These are phyloP conservation scores for Dicyrtomina minuta DNA, from an alignment of 2,888 invertebrate genomes.

Conservation along the genomic window DNA sequence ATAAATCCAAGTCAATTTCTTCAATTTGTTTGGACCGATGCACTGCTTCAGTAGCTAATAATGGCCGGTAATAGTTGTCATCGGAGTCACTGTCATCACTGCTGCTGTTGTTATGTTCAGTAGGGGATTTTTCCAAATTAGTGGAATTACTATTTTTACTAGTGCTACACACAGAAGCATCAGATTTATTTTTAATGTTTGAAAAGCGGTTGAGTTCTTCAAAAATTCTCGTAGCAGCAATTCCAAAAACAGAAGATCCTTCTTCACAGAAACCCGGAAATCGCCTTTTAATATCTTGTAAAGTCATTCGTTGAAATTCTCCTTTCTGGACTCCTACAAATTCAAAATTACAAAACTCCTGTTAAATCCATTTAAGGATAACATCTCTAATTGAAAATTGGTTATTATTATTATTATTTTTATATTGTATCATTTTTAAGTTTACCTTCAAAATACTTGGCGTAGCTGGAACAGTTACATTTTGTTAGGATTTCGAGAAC, in stretches of 20 bases:
- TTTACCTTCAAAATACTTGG: constrained; percentile 5
- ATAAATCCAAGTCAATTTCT: background rate
- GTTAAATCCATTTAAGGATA: no score
- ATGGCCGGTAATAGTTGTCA: background rate
- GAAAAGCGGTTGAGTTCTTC: background rate
- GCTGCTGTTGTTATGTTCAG: background rate
- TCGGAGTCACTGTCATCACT: background rate
- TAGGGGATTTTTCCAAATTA: no score
- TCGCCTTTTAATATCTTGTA: background rate
- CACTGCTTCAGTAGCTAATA: no score
- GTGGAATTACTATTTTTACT: no score
- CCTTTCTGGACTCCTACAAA: background rate
- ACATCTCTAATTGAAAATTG: no score
- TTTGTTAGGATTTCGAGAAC: background rate
- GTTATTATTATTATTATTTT: background rate
- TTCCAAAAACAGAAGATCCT: background rate
- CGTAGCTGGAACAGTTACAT: background rate
- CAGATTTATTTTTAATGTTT: background rate
- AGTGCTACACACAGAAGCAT: no score
- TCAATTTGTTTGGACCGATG: background rate
- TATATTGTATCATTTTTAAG: no score
- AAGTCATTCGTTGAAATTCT: background rate
- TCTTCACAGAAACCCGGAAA: background rate
- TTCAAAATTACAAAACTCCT: background rate
- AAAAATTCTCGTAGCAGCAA: background rate